phyloP scores from a whole-genome alignment of 2,113 vertebrate genomes.

The Atrichornis clamosus region DNA sequence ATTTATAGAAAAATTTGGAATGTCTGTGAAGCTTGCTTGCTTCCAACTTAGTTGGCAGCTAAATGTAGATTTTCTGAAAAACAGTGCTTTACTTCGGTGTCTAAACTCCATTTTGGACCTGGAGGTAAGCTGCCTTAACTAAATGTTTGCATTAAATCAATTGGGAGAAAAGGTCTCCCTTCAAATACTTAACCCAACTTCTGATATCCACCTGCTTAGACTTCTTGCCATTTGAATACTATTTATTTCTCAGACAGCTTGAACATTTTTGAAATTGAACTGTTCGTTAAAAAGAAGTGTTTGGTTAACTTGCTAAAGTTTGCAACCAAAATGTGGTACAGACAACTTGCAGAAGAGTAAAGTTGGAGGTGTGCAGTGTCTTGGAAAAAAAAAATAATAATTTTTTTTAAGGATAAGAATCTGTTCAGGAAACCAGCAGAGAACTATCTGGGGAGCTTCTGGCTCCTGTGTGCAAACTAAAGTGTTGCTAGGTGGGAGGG shows the following conservation, averaged over 20 bases:
- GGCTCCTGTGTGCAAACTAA: not conserved
- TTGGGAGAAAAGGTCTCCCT: not conserved
- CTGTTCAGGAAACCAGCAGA: not conserved
- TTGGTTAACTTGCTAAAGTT: not conserved
- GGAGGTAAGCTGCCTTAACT: not conserved
- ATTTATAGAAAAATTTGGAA: not conserved
- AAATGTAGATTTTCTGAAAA: not conserved
- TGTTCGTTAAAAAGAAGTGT: not conserved
- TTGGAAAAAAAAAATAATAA: not conserved
- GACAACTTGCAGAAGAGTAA: not conserved
- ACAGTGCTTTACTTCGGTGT: not conserved
- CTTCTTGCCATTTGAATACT: not conserved
- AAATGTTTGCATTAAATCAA: not conserved
- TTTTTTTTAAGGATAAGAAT: not conserved
- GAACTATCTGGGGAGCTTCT: not conserved
- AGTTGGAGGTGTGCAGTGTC: not conserved
- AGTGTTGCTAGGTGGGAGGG: not conserved
- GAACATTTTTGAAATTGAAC: not conserved
- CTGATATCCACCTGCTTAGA: not conserved
- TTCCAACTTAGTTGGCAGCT: not conserved
- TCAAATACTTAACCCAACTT: not conserved
- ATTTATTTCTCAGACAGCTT: not conserved
- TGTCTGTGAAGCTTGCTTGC: not conserved
- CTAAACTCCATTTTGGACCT: not conserved
- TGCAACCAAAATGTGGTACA: not conserved